Percentiles rank a stretch among this genome's conserved stretches.
Evolutionary conservation across 2,113 vertebrate species (phyloP).

Genomic region (Athene cunicularia): DNA sequence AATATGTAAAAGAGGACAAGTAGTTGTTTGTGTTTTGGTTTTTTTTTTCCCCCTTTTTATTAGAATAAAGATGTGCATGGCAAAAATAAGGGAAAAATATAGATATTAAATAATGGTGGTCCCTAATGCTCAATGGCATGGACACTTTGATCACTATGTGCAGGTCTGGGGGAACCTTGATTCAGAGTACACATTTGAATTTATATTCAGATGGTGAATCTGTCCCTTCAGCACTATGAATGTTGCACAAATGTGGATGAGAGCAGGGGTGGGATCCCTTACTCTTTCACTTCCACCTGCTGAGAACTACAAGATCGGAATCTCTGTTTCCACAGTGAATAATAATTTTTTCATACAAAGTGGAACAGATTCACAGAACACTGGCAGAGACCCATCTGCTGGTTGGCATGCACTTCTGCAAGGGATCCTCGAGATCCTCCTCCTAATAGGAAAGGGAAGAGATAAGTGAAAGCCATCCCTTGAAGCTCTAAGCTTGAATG

Average conservation of each 20-base stretch:
- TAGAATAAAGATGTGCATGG: background rate
- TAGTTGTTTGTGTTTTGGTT: too few relatives aligned
- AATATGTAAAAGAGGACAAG: background rate
- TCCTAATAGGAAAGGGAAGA: background rate
- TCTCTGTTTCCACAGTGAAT: background rate
- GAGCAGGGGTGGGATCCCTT: background rate
- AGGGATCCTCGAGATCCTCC: background rate
- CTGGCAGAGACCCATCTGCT: background rate
- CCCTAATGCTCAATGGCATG: background rate
- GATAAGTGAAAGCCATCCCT: background rate
- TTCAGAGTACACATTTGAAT: background rate
- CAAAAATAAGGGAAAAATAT: background rate
- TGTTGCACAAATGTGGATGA: background rate
- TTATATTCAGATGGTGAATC: background rate
- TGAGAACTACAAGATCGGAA: background rate
- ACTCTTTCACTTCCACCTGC: background rate
- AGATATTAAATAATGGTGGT: background rate
- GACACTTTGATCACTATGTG: background rate
- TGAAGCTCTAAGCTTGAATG: background rate
- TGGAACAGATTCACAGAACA: background rate
- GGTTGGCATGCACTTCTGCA: background rate
- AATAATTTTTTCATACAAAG: background rate
- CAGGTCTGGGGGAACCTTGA: background rate
- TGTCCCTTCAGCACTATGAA: background rate
- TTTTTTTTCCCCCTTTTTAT: fast-evolving